These are phyloP conservation scores for Oncorhynchus mykiss DNA, from an alignment of 2,113 vertebrate species.

Conservation along the genomic window DNA sequence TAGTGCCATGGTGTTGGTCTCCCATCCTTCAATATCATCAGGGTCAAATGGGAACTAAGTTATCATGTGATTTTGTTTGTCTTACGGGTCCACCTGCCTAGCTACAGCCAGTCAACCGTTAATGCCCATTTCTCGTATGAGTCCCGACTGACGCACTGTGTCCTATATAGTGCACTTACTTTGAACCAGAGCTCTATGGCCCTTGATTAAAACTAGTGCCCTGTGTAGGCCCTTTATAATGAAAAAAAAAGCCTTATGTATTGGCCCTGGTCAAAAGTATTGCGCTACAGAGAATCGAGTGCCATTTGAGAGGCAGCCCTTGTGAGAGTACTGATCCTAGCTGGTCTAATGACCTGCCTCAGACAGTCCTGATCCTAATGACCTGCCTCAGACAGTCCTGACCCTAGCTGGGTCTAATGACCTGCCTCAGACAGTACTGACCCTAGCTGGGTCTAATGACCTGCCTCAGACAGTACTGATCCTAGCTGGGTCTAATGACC, in stretches of 20 bases:
- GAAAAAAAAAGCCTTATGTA: too few species aligned
- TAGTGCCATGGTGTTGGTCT: constrained; percentile 47
- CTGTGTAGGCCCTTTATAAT: too few species aligned
- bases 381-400: too few species aligned
- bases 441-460: background rate
- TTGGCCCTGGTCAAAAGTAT: too few species aligned
- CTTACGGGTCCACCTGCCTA: constrained; percentile 19
- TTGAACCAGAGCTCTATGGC: background rate
- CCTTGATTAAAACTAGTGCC: background rate
- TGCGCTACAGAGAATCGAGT: too few species aligned
- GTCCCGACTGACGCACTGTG: background rate
- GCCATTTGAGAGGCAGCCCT: too few species aligned
- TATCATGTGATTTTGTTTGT: constrained; percentile 26
- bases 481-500: too few species aligned
- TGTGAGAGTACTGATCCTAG: too few species aligned
- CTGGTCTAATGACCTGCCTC: too few species aligned
- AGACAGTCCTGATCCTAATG: too few species aligned
- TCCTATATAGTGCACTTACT: too few species aligned
- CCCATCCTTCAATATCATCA: constrained; percentile 25
- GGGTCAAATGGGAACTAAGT: constrained; percentile 15
- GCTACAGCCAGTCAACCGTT: constrained; percentile 39
- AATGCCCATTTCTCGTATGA: constrained; percentile 12
- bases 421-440: background rate
- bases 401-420: too few species aligned
- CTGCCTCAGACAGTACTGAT: background rate